Evolutionary conservation across 2,113 vertebrate genomes (phyloP), one percentile per base, ranked within the genome.

Genomic region (Euleptes europaea): DNA sequence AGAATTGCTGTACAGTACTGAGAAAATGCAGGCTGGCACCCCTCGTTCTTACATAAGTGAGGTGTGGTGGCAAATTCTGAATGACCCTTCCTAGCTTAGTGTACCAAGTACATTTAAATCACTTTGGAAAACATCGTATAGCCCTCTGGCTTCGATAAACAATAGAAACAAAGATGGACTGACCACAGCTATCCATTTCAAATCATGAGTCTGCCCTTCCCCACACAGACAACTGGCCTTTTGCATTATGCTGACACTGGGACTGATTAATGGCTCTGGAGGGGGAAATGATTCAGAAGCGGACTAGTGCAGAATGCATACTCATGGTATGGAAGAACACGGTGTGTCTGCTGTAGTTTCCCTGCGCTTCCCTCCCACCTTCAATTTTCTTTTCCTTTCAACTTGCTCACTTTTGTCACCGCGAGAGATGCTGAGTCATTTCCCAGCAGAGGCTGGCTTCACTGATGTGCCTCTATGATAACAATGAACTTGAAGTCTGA

Each of bases 371-470:
- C 4, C 1, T 88, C 75, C 31, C 51, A 72, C 66, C 65, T 49
- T 86, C 80, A 65, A 35, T 91, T 92, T 73, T 87, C 78, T 78
- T 86, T 82, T 89, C 85, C 82, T 84, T 12, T 73, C 89, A 86
- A 82, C 72, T 75, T 88, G n/a, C 89, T 35, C 88, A 89, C 90
- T 88, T 91, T 89, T 92, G 88, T 87, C 90, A 17, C 10, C 1
- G 23, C 33, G 23, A 91, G 84, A 90, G 83, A 38, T 0, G 1
- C 66, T 94, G 94, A 94, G 89, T 93, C 93, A 94, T 89, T 94
- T 91, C 91, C 87, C 91, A 90, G 84, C 78, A 82, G 72, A 78
- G 81, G 14, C 51, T 38, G 33, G 17, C 44, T 47, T 73, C 69
- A 44, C 57, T 66, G 86, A 91, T 90, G 78, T 82, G 69, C 91